Percentiles rank a stretch among this genome's conserved stretches.
These are phyloP conservation scores for Drosophila lacicola DNA, from an alignment of 2,888 invertebrate genomes.

Conservation along the genomic window DNA sequence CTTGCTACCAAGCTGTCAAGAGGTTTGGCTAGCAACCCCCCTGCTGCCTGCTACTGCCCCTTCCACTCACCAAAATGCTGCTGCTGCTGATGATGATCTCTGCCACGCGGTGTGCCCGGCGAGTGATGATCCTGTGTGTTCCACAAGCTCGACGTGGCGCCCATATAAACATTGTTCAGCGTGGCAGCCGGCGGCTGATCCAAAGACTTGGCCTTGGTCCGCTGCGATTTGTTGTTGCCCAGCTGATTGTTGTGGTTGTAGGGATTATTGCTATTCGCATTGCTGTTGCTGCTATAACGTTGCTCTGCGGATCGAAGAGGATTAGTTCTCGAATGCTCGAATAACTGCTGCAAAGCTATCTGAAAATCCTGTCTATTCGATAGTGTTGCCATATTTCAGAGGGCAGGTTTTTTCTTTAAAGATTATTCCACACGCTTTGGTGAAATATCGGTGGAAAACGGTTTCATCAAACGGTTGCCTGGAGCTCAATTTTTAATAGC, in stretches of 20 bases:
- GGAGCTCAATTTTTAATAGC: too few species aligned
- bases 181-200: constrained; percentile 75
- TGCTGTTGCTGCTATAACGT: constrained; percentile 79
- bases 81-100: constrained; percentile 77
- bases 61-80: constrained; percentile 74
- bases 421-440: too few species aligned
- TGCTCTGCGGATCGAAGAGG: constrained; percentile 57
- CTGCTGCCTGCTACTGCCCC: not conserved
- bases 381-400: too few species aligned
- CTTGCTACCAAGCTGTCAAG: constrained; percentile 30
- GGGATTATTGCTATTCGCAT: constrained; percentile 74
- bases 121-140: constrained; percentile 83
- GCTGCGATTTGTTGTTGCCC: constrained; percentile 78
- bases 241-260: constrained; percentile 65
- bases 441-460: too few species aligned
- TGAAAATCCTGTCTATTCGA: too few species aligned
- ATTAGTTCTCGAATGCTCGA: not conserved
- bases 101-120: constrained; percentile 53
- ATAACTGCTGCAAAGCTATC: not conserved
- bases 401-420: too few species aligned
- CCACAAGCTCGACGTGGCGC: constrained; percentile 84
- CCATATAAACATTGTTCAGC: constrained; percentile 83
- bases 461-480: too few species aligned
- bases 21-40: not conserved
- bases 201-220: constrained; percentile 76